Evolutionary conservation across 2,797 vertebrate species (phyloP).

Genomic region (Acridotheres tristis): DNA sequence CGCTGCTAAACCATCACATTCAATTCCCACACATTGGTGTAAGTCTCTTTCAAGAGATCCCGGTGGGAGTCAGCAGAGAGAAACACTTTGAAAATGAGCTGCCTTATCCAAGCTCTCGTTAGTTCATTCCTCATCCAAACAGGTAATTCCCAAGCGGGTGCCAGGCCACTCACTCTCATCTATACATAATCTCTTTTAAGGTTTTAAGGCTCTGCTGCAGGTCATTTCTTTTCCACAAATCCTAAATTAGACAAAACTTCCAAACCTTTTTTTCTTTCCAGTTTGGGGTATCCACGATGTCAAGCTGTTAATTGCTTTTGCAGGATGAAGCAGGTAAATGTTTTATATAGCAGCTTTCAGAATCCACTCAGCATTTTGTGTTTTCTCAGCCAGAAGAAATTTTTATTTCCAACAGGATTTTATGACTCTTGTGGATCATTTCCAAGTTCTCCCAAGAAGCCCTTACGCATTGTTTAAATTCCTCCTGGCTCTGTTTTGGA

Average conservation of each 20-base stretch:
- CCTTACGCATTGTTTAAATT: background rate
- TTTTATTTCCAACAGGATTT: slow-evolving; percentile 20
- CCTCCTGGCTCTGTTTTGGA: background rate
- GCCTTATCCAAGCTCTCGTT: background rate
- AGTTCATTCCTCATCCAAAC: background rate
- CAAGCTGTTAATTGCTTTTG: background rate
- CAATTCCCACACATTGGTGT: background rate
- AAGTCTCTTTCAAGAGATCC: background rate
- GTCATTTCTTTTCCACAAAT: background rate
- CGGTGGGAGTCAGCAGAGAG: background rate
- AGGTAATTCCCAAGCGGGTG: background rate
- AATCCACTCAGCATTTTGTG: background rate
- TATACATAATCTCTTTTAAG: background rate
- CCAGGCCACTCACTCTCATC: background rate
- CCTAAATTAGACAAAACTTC: background rate
- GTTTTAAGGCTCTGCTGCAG: background rate
- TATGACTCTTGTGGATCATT: background rate
- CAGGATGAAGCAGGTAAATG: background rate
- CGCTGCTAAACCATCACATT: accelerated
- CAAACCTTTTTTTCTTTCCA: background rate
- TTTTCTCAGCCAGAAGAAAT: background rate
- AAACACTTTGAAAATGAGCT: background rate
- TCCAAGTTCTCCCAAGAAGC: background rate
- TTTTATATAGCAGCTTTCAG: background rate
- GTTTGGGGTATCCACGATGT: background rate